Conservation (phyloP, 2,888 invertebrate species). For the Phyto melanocephala region DNA sequence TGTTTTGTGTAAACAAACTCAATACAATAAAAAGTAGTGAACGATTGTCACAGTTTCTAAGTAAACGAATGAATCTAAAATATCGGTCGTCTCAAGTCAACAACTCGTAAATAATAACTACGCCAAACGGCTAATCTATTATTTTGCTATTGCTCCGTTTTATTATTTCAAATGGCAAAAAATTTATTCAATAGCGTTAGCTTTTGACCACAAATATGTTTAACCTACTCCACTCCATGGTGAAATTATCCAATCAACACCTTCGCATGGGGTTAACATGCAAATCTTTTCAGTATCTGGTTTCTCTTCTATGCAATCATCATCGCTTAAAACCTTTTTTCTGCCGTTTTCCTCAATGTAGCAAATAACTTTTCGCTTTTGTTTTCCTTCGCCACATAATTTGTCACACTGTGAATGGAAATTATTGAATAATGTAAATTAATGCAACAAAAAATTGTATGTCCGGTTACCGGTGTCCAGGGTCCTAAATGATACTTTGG, state of each 20-base stretch:
- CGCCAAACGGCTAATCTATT: too few relatives aligned
- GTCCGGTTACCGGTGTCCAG: slow-evolving; percentile 94
- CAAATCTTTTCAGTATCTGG: slow-evolving; percentile 87
- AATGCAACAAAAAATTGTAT: slow-evolving; percentile 59
- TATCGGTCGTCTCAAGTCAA: too few relatives aligned
- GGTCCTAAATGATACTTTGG: slow-evolving; percentile 92
- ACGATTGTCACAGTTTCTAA: too few relatives aligned
- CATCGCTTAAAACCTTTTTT: slow-evolving; percentile 84
- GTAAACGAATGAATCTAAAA: too few relatives aligned
- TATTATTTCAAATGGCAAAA: too few relatives aligned
- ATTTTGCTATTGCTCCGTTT: too few relatives aligned
- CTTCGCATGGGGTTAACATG: slow-evolving; percentile 90
- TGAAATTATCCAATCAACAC: slow-evolving; percentile 93
- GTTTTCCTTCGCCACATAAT: slow-evolving; percentile 93
- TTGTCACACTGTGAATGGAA: slow-evolving; percentile 85
- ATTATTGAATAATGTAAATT: neutral
- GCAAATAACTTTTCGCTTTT: slow-evolving; percentile 89
- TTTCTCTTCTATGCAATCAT: slow-evolving; percentile 84
- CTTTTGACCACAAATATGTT: too few relatives aligned
- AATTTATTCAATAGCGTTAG: too few relatives aligned
- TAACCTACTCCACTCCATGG: slow-evolving; percentile 90
- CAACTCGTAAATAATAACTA: too few relatives aligned
- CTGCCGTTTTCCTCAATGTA: slow-evolving; percentile 83
- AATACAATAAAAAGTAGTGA: too few relatives aligned
- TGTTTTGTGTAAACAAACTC: too few relatives aligned